Evolutionary conservation across 2,888 invertebrate species (phyloP), one percentile per base, ranked within the genome.

Genomic region (Amaurobius ferox): DNA sequence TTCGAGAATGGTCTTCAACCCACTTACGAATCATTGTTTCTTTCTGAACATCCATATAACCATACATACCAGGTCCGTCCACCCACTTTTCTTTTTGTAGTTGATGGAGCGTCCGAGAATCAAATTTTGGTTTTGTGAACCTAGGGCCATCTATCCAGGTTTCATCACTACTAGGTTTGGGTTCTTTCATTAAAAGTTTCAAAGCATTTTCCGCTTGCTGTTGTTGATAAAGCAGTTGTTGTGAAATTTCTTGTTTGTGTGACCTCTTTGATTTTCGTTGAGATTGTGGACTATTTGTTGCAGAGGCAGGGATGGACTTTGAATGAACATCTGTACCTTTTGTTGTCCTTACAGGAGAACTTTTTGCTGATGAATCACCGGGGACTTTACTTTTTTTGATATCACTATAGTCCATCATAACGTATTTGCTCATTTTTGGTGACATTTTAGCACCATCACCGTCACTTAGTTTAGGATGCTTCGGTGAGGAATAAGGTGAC

Each of bases 71-170:
- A 13, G 98, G 98, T 0, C 98, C 98, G 91, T 98, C 98, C 78
- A 98, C 95, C 98, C 98, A 98, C 1, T 96, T 97, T 92, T 98
- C 98, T 67, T 79, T 95, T 93, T 91, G 87, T 40, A 86, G 40
- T n/a, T 87, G 80, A 29, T 78, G 77, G 3, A 72, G 48, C 5
- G 77, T 86, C 23, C 83, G 71, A 23, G 79, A 87, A 86, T 88
- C 89, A 66, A 89, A 87, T 80, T 89, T 85, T 62, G 90, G 87
- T 87, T 90, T 89, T 79, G 89, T 86, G 90, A 97, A 95, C 90
- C 97, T 94, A 0, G 98, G 98, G 0, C 98, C 98, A 92, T 98
- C 98, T 87, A 98, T 96, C 98, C 98, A 98, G 90, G 97, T 97
- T 90, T 98, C 98, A 90, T 97, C 97, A 89, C 95, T 96, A 19